A percentile compares a stretch with the other conserved stretches of the same genome.
These are phyloP conservation scores for Listrodromus nycthemerus DNA, from an alignment of 2,888 invertebrate genomes.

Conservation along the genomic window DNA sequence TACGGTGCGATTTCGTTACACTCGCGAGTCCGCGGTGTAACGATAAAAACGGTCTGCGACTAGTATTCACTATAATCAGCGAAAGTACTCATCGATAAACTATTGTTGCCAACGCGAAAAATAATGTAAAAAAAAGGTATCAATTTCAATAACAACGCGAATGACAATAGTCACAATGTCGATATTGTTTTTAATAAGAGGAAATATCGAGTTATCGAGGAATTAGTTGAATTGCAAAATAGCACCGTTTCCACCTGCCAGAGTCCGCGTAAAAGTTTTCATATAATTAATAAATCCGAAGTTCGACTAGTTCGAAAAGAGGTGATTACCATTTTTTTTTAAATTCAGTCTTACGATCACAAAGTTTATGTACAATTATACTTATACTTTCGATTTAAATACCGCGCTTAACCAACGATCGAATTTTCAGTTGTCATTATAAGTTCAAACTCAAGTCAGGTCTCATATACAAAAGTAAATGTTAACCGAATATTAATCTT, in stretches of 20 bases:
- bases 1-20: slow-evolving; percentile 53
- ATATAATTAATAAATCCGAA: slow-evolving; percentile 12
- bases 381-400: slow-evolving; percentile 65
- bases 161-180: slow-evolving; percentile 43
- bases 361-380: slow-evolving; percentile 58
- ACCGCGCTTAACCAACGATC: neutral
- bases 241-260: slow-evolving; percentile 78
- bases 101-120: slow-evolving; percentile 48
- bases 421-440: neutral
- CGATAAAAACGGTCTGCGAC: slow-evolving; percentile 66
- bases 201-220: slow-evolving; percentile 49
- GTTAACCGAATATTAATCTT: neutral
- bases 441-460: neutral
- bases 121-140: neutral
- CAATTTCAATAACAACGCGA: slow-evolving; percentile 28
- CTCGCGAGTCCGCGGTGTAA: slow-evolving; percentile 51
- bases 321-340: slow-evolving; percentile 33
- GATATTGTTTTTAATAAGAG: slow-evolving; percentile 33
- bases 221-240: slow-evolving; percentile 73
- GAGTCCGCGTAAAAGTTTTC: slow-evolving; percentile 68
- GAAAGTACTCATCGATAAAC: slow-evolving; percentile 50
- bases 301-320: slow-evolving; percentile 40
- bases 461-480: neutral
- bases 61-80: slow-evolving; percentile 53
- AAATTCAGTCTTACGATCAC: slow-evolving; percentile 62